phyloP scores from a whole-genome alignment of 1,140 invertebrate genomes.

The Zaprionus camerounensis region DNA sequence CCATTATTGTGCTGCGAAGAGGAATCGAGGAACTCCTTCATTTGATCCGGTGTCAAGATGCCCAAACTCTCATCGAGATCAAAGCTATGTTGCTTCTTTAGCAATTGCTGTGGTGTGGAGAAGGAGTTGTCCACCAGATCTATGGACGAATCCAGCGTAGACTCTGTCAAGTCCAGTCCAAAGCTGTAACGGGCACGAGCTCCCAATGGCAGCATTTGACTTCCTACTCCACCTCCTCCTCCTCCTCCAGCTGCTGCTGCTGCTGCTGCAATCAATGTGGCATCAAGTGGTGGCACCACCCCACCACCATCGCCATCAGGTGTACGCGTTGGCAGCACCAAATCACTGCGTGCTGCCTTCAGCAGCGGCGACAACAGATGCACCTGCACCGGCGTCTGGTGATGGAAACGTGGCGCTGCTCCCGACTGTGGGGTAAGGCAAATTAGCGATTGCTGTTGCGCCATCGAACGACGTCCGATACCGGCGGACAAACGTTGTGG shows the following conservation, averaged over 20 bases:
- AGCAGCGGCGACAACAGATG: slow-evolving; percentile 66
- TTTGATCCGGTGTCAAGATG: slow-evolving; percentile 93
- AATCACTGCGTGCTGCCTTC: slow-evolving; percentile 73
- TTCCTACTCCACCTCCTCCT: not conserved
- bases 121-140: slow-evolving; percentile 79
- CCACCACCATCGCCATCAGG: slow-evolving; percentile 56
- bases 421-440: slow-evolving; percentile 66
- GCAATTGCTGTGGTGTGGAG: slow-evolving; percentile 72
- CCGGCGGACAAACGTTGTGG: slow-evolving; percentile 5
- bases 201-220: not conserved
- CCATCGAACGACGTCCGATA: slow-evolving; percentile 52
- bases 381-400: slow-evolving; percentile 60
- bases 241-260: not conserved
- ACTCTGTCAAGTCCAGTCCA: slow-evolving; percentile 75
- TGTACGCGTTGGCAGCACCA: slow-evolving; percentile 75
- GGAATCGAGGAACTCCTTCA: slow-evolving; percentile 86
- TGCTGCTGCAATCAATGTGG: slow-evolving; percentile 22
- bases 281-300: slow-evolving; percentile 29
- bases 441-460: slow-evolving; percentile 60
- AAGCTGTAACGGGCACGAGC: slow-evolving; percentile 72
- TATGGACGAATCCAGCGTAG: slow-evolving; percentile 76
- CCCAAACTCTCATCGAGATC: slow-evolving; percentile 92
- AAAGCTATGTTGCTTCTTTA: slow-evolving; percentile 90
- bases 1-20: slow-evolving; percentile 57
- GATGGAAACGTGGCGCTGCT: slow-evolving; percentile 52